These are phyloP conservation scores for Aporrectodea caliginosa DNA, from an alignment of 1,140 invertebrate species.

Conservation along the genomic window DNA sequence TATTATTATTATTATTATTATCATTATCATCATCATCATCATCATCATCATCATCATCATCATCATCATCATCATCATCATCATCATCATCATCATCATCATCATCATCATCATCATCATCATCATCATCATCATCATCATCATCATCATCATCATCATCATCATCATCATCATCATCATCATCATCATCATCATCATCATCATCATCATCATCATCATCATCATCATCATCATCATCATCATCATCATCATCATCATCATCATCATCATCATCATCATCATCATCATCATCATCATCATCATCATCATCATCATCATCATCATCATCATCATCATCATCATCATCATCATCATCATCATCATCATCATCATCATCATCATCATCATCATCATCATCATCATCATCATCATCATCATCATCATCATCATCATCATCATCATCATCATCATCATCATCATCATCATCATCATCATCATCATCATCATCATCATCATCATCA, in stretches of 20 bases:
- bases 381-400: conserved; percentile 2
- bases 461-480: background rate
- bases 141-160: conserved; percentile 2
- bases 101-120: conserved; percentile 3
- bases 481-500: background rate
- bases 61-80: conserved; percentile 2
- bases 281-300: conserved; percentile 3
- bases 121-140: conserved; percentile 2
- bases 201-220: conserved; percentile 2
- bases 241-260: conserved; percentile 2
- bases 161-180: conserved; percentile 3
- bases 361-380: conserved; percentile 2
- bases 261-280: conserved; percentile 2
- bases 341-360: conserved; percentile 3
- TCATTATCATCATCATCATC: background rate
- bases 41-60: conserved; percentile 3
- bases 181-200: conserved; percentile 2
- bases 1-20: background rate
- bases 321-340: conserved; percentile 2
- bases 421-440: background rate
- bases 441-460: background rate
- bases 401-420: conserved; percentile 3
- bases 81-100: conserved; percentile 2
- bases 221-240: conserved; percentile 3
- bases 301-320: conserved; percentile 2